Conservation (phyloP, 2,797 vertebrate species). For the Cyprinella venusta region DNA sequence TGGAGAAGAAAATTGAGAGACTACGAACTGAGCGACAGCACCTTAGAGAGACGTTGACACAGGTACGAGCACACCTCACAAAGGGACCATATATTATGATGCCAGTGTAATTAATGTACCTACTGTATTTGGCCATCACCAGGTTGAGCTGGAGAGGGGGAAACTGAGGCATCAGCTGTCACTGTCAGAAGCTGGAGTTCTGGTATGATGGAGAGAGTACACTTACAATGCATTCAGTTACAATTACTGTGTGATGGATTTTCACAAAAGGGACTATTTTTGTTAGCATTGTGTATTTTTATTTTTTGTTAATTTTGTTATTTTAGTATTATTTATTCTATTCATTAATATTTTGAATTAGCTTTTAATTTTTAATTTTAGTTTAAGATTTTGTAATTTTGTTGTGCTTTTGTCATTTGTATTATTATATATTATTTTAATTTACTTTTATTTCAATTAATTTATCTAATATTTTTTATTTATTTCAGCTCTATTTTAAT, state of each 20-base stretch:
- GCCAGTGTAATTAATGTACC: conserved; percentile 18
- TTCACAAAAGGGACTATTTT: background rate
- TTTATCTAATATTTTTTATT: background rate
- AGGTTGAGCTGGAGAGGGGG: conserved; percentile 63
- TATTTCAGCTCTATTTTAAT: background rate
- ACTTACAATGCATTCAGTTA: background rate
- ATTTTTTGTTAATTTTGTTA: no score
- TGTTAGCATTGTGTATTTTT: background rate
- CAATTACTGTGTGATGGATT: background rate
- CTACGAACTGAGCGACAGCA: conserved; percentile 57
- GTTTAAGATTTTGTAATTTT: background rate
- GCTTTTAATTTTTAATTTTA: background rate
- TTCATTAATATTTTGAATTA: background rate
- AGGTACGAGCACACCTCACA: conserved; percentile 36
- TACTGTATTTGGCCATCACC: conserved; percentile 11
- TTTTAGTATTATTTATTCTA: background rate
- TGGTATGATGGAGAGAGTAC: conserved; percentile 47
- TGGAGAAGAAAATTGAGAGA: conserved; percentile 58
- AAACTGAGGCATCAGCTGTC: conserved; percentile 52
- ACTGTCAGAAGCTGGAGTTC: conserved; percentile 40
- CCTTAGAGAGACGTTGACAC: conserved; percentile 59
- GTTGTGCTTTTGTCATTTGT: background rate
- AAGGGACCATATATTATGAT: background rate
- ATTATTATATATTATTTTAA: background rate
- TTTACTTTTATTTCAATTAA: background rate